phyloP scores from a whole-genome alignment of 2,888 invertebrate species.

The Sisyra nigra region DNA sequence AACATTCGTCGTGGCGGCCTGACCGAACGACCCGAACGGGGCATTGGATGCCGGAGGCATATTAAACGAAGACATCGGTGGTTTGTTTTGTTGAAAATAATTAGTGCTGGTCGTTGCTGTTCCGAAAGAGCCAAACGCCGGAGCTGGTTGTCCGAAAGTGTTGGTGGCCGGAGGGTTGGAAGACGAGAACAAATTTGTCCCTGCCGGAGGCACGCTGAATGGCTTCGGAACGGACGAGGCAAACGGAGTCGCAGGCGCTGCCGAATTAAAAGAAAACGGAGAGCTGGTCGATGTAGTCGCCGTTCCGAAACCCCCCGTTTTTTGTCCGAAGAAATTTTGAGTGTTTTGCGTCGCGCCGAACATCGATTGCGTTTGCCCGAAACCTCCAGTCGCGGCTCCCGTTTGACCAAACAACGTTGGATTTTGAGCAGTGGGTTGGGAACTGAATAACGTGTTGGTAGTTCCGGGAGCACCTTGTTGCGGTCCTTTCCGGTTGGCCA shows the following conservation, averaged over 20 bases:
- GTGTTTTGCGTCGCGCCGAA: slow-evolving; percentile 36
- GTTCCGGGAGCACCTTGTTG: slow-evolving; percentile 25
- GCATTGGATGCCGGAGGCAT: slow-evolving; percentile 14
- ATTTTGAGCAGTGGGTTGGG: slow-evolving; percentile 16
- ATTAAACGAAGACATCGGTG: slow-evolving; percentile 23
- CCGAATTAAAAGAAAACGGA: slow-evolving; percentile 26
- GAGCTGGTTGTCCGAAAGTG: slow-evolving; percentile 26
- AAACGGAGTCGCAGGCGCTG: slow-evolving; percentile 23
- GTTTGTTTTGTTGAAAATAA: slow-evolving; percentile 30
- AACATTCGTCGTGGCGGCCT: slow-evolving; percentile 18
- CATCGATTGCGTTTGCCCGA: slow-evolving; percentile 31
- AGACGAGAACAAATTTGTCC: slow-evolving; percentile 13
- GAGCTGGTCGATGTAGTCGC: slow-evolving; percentile 30
- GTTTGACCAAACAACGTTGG: slow-evolving; percentile 15
- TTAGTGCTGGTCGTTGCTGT: slow-evolving; percentile 25
- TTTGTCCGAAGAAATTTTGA: slow-evolving; percentile 48
- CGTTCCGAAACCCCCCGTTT: slow-evolving; percentile 40
- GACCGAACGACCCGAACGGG: slow-evolving; percentile 17
- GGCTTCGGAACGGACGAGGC: slow-evolving; percentile 32
- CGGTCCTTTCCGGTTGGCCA: slow-evolving; percentile 72
- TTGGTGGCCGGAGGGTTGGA: slow-evolving; percentile 13
- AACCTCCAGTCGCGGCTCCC: slow-evolving; percentile 23
- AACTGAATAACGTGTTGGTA: slow-evolving; percentile 28
- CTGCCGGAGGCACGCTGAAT: slow-evolving; percentile 27
- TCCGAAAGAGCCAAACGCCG: slow-evolving; percentile 29